Evolutionary conservation across 2,113 vertebrate species (phyloP).

Genomic region (Dipodomys merriami): DNA sequence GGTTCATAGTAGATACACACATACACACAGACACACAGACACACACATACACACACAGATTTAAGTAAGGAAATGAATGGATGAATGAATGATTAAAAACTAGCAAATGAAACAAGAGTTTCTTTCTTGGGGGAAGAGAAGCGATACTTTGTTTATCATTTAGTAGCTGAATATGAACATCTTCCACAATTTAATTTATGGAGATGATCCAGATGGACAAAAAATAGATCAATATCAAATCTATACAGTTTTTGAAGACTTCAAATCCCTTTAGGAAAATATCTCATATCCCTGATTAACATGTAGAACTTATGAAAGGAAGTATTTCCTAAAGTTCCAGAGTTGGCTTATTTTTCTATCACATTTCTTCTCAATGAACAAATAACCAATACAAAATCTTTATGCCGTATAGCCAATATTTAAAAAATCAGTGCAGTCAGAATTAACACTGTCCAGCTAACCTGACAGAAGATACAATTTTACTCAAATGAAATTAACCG

Average conservation of each 20-base stretch:
- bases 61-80: too few species aligned
- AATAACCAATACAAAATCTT: background rate
- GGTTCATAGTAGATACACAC: too few species aligned
- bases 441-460: background rate
- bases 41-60: too few species aligned
- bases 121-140: too few species aligned
- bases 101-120: too few species aligned
- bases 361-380: background rate
- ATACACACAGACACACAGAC: too few species aligned
- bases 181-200: background rate
- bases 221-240: background rate
- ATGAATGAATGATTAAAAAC: too few species aligned
- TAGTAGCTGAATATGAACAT: too few species aligned
- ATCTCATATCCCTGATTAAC: background rate
- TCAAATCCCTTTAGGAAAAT: background rate
- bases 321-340: background rate
- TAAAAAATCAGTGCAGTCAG: background rate
- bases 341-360: background rate
- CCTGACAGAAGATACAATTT: too few species aligned
- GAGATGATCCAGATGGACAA: too few species aligned
- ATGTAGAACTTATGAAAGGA: background rate
- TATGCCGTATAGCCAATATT: background rate
- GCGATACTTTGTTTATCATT: too few species aligned
- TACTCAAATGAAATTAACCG: too few species aligned
- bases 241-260: background rate